Conservation (phyloP, 92 coral and sea anemone species). For the Muricea muricata region DNA sequence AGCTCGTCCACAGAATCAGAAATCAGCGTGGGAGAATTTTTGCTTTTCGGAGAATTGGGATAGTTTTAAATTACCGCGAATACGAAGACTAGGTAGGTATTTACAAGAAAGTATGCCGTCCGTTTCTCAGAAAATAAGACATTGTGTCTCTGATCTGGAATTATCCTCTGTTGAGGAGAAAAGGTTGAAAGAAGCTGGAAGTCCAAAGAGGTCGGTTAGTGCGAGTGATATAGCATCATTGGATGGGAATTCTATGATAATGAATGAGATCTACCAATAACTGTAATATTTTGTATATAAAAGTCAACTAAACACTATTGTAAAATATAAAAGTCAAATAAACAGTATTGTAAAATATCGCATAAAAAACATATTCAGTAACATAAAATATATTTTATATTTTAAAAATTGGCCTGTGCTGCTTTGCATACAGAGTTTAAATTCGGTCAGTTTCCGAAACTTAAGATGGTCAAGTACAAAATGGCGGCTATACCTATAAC, state of each 20-base stretch:
- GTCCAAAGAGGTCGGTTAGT: conserved; percentile 30
- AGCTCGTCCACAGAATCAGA: not conserved
- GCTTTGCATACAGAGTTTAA: too few relatives aligned
- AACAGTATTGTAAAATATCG: too few relatives aligned
- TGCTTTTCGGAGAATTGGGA: conserved; percentile 27
- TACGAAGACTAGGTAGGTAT: conserved; percentile 29
- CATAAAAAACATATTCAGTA: too few relatives aligned
- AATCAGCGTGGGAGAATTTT: conserved; percentile 18
- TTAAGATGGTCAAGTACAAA: too few relatives aligned
- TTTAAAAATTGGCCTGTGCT: too few relatives aligned
- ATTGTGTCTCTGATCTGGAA: conserved; percentile 34
- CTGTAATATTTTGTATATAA: not conserved
- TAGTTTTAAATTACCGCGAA: conserved; percentile 17
- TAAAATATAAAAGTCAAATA: too few relatives aligned
- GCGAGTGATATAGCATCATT: conserved; percentile 17
- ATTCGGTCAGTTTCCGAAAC: too few relatives aligned
- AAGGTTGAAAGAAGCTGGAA: conserved; percentile 7
- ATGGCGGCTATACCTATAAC: too few relatives aligned
- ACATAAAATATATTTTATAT: too few relatives aligned
- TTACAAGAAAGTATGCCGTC: conserved; percentile 27
- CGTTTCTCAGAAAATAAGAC: not conserved
- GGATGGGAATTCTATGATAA: not conserved
- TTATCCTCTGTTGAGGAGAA: conserved; percentile 15
- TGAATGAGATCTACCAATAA: not conserved
- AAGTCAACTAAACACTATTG: not conserved